Conservation (phyloP, 1,140 invertebrate species). For the Asobara japonica region DNA sequence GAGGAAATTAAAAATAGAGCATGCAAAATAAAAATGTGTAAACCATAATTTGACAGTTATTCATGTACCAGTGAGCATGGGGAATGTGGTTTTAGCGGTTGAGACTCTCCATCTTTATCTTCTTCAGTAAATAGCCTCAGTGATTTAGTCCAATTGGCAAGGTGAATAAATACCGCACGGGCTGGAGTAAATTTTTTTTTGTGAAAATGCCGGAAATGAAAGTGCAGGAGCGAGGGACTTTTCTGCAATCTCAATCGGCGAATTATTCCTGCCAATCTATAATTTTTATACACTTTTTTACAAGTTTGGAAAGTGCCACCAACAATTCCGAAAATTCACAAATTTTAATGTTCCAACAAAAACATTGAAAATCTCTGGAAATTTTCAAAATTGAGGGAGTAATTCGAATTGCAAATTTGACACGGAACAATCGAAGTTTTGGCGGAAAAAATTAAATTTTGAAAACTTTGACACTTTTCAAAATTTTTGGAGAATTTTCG, state of each 20-base stretch:
- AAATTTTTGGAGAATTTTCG: no score
- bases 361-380: no score
- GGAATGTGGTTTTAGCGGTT: constrained; percentile 33
- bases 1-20: background rate
- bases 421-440: background rate
- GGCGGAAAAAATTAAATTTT: no score
- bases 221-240: background rate
- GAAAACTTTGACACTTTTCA: no score
- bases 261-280: no score
- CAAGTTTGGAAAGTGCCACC: no score
- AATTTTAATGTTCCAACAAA: no score
- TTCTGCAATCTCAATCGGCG: no score
- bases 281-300: no score
- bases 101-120: constrained; percentile 8
- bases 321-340: no score
- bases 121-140: background rate
- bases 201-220: background rate
- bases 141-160: constrained; percentile 6
- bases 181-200: background rate
- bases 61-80: constrained; percentile 32
- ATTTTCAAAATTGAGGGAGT: no score
- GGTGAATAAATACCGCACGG: background rate
- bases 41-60: constrained; percentile 24
- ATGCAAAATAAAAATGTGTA: background rate
- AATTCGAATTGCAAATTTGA: no score